Evolutionary conservation across 2,888 invertebrate species (phyloP), one percentile per base, ranked within the genome.

Genomic region (Acrocera orbiculus): DNA sequence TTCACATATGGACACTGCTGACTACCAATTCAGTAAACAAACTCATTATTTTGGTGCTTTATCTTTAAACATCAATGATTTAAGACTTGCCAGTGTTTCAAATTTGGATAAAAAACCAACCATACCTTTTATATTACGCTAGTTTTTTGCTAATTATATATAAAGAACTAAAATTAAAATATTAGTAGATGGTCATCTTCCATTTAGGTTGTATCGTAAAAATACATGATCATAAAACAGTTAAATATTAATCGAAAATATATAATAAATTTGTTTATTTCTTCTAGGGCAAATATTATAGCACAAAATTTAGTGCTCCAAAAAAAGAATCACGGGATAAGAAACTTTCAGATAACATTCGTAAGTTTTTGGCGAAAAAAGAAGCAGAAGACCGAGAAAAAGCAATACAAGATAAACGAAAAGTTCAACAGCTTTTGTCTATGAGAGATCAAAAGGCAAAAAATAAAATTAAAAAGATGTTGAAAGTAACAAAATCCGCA

Each of bases 401-500:
- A 46, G 63, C 66, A 38, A 49, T 66, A 2, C 70, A 74, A 31
- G 73, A 72, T 19, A 67, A 69, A 37, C 66, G 64, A 44, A 78
- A 75, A 49, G 67, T 70, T 31, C 73, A 77, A 1, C 70, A 73
- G 36, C 50, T 78, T 29, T 48, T 69, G 23, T 69, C 76, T 1
- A 63, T 73, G 60, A 63, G 77, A 16, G 80, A 81, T 51, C 73
- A 73, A 13, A 81, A 80, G 50, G 71, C 77, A 1, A 66, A 76
- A 44, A 72, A 73, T 45, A 70, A 80, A 48, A 79, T 82, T 35
- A 73, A 72, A 36, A 77, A 78, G 50, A 77, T 80, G 66, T 61
- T 87, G 25, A 86, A 85, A 61, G 73, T 83, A 1, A 85, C 85
- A 7, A 89, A 87, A 58, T 81, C 86, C 5, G 86, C 87, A 0